A percentile compares a stretch with the other conserved stretches of the same genome.
These are phyloP conservation scores for Sebastes baramenuke DNA, from an alignment of 2,797 vertebrate species.

Conservation along the genomic window DNA sequence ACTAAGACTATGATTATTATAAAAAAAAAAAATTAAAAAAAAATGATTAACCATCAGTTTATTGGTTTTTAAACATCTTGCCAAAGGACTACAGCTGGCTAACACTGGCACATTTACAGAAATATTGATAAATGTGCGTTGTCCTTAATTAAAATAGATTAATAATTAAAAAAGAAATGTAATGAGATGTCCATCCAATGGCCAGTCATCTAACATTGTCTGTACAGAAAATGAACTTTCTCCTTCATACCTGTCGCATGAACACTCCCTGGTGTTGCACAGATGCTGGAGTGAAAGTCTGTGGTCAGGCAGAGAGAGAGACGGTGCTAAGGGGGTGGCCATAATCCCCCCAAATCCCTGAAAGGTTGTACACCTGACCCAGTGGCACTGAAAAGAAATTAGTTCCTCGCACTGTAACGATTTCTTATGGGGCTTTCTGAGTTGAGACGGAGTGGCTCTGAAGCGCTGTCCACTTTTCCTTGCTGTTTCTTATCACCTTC, in stretches of 20 bases:
- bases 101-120: not conserved
- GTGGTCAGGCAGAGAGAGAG: conserved; percentile 53
- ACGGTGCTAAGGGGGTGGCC: conserved; percentile 52
- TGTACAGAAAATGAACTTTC: not conserved
- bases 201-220: not conserved
- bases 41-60: not conserved
- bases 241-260: not conserved
- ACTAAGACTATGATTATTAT: too few species aligned
- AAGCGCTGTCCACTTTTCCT: conserved; percentile 41
- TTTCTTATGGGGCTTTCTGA: conserved; percentile 61
- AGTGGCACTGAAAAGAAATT: conserved; percentile 72
- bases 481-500: conserved; percentile 62
- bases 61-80: not conserved
- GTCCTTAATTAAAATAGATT: not conserved
- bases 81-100: not conserved
- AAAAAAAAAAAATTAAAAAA: too few species aligned
- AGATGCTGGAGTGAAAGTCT: conserved; percentile 36
- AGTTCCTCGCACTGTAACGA: conserved; percentile 66
- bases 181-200: not conserved
- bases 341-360: conserved; percentile 75
- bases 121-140: not conserved
- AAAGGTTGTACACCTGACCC: conserved; percentile 74
- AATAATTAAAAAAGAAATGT: not conserved
- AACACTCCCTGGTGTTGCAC: conserved; percentile 4
- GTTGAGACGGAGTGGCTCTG: conserved; percentile 51